A percentile compares a stretch with the other conserved stretches of the same genome.
Conservation (phyloP, 2,113 vertebrate genomes). For the Percopsis transmontana region DNA sequence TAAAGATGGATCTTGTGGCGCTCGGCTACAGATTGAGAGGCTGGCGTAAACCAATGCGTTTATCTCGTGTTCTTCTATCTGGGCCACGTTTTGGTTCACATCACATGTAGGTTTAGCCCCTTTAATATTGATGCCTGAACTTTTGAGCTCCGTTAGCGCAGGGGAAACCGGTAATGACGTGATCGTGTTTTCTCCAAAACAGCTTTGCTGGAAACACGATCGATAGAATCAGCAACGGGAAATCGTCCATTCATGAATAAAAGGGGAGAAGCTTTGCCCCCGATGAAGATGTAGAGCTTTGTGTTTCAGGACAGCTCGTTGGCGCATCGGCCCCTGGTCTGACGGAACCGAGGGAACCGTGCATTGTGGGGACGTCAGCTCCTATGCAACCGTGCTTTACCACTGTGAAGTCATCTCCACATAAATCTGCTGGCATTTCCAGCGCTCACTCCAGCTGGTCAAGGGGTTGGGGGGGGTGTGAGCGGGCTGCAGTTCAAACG, state of each 20-base stretch:
- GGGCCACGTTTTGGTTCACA: slow-evolving; percentile 70
- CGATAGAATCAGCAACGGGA: background rate
- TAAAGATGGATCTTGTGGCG: slow-evolving; percentile 69
- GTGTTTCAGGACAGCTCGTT: too few relatives aligned
- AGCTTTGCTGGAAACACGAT: background rate
- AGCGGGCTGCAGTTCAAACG: slow-evolving; percentile 39
- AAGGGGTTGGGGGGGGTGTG: slow-evolving; percentile 36
- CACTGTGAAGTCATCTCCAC: slow-evolving; percentile 64
- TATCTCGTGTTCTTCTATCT: slow-evolving; percentile 64
- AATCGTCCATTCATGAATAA: too few relatives aligned
- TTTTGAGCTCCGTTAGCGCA: slow-evolving; percentile 17
- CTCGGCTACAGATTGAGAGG: slow-evolving; percentile 54
- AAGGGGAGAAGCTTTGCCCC: too few relatives aligned
- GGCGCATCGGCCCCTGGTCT: background rate
- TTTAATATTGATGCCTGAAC: slow-evolving; percentile 60
- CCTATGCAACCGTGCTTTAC: slow-evolving; percentile 50
- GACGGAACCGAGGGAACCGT: slow-evolving; percentile 15
- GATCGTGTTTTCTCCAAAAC: too few relatives aligned
- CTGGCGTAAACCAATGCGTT: slow-evolving; percentile 68
- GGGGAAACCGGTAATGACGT: background rate
- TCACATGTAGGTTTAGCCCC: slow-evolving; percentile 65
- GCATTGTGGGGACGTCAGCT: slow-evolving; percentile 36
- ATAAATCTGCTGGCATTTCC: slow-evolving; percentile 75
- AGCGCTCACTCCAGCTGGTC: slow-evolving; percentile 62
- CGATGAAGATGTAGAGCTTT: too few relatives aligned